Conservation (phyloP, 2,113 vertebrate genomes). For the Hystrix brachyura region DNA sequence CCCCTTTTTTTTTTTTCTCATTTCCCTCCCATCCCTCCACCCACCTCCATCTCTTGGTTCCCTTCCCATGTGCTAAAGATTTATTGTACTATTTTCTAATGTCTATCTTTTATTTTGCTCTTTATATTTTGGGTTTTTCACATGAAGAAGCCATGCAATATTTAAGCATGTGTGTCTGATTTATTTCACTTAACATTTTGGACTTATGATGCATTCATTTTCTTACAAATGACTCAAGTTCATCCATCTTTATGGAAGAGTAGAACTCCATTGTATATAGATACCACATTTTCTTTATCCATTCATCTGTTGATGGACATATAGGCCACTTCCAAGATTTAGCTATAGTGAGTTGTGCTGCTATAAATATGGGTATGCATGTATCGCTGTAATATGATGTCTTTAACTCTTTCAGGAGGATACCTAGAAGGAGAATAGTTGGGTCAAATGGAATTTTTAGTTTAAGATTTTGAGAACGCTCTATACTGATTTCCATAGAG, state of each 20-base stretch:
- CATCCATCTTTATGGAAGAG: neutral
- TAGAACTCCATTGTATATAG: neutral
- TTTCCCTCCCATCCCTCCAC: neutral
- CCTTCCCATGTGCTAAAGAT: neutral
- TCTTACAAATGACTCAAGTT: neutral
- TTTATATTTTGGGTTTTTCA: neutral
- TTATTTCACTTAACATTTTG: neutral
- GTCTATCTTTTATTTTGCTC: neutral
- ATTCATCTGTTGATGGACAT: neutral
- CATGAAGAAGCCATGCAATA: neutral
- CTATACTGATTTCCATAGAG: neutral
- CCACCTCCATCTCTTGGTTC: neutral
- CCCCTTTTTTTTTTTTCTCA: neutral
- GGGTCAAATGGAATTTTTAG: neutral
- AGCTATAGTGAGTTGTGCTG: neutral
- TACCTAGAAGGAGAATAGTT: neutral
- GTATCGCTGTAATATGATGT: neutral
- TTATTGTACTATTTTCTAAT: neutral
- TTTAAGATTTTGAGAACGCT: neutral
- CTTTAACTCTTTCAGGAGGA: neutral
- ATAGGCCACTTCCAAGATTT: neutral
- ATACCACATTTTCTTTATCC: neutral
- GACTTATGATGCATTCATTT: no score
- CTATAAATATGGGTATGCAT: neutral
- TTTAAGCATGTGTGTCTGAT: neutral